These are phyloP conservation scores for Euplexia lucipara DNA, from an alignment of 2,888 invertebrate genomes.

Conservation along the genomic window DNA sequence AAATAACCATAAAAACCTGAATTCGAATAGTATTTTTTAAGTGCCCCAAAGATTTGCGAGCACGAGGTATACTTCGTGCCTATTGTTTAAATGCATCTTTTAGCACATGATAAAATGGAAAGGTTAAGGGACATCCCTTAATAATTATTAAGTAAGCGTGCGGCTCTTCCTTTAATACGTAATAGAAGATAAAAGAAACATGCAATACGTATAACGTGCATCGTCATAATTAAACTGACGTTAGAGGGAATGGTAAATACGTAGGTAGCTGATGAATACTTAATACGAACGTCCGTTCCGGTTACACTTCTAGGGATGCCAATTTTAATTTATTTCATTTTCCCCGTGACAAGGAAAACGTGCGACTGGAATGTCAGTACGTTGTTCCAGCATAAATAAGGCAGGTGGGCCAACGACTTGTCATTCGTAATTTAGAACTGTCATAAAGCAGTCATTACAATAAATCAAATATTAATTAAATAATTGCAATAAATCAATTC, in stretches of 20 bases:
- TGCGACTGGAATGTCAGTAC: background rate
- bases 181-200: background rate
- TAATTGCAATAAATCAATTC: slow-evolving; percentile 19
- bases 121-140: no score
- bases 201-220: background rate
- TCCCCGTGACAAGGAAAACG: slow-evolving; percentile 39
- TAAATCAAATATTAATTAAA: slow-evolving; percentile 21
- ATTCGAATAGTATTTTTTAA: no score
- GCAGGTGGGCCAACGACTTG: background rate
- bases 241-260: slow-evolving; percentile 26
- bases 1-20: no score
- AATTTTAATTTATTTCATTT: slow-evolving; percentile 14
- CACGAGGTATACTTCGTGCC: no score
- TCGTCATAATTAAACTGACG: slow-evolving; percentile 33
- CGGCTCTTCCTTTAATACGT: background rate
- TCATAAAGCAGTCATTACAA: slow-evolving; percentile 47
- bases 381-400: slow-evolving; percentile 26
- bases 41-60: no score
- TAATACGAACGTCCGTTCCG: slow-evolving; percentile 19
- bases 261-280: no score
- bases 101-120: no score
- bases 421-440: slow-evolving; percentile 48
- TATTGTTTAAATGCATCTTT: no score
- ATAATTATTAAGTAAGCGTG: no score
- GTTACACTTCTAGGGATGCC: background rate